Base-by-base conservation (phyloP, 2,113 vertebrate species). In the Poeciliopsis occidentalis region DNA sequence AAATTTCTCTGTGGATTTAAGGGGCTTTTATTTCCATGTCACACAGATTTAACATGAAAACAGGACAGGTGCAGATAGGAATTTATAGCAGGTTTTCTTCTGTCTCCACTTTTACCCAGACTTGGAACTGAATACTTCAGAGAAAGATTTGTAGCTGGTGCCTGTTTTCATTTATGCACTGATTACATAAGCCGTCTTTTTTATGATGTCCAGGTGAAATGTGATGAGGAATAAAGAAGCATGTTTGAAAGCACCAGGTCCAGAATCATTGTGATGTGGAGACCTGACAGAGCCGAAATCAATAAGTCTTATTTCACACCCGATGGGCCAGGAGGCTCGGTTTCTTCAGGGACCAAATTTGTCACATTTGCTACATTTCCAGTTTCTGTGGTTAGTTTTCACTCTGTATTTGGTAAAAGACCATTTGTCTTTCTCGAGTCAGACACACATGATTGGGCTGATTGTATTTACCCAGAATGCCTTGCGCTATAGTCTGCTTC, bases 91-190 rank as follows among this genome's bases (percentile, higher is more conserved):
- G 70, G 10, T 37, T 67, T 73, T 85, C 60, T 62, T 0, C 27
- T 57, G 60, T 54, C 87, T 84, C 67, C 75, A 63, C 79, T 81
- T 78, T 64, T 34, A 76, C 70, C 61, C 66, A 57, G 41, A 22
- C 44, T 57, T 61, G 67, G 31, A 60, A 78, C 41, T 37, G 24
- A 37, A 31, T 44, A 34, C 57, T 64, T 51, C 64, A 73, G 61
- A 64, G 39, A n/a, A 77, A 71, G 30, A n/a, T 78, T 60, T 65
- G 67, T 66, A 70, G 66, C 8, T 4, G 30, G 13, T 60, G 76
- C 69, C 83, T 87, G 81, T 82, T 91, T 86, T 79, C 65, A 78
- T 76, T 84, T 86, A 78, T 62, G 67, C 30, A 47, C 27, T 37
- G 29, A 60, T 76, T 29, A 2, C 57, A 74, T 17, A n/a, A 32